These are phyloP conservation scores for Zosterops hypoxanthus DNA, from an alignment of 2,113 vertebrate species.

Conservation along the genomic window DNA sequence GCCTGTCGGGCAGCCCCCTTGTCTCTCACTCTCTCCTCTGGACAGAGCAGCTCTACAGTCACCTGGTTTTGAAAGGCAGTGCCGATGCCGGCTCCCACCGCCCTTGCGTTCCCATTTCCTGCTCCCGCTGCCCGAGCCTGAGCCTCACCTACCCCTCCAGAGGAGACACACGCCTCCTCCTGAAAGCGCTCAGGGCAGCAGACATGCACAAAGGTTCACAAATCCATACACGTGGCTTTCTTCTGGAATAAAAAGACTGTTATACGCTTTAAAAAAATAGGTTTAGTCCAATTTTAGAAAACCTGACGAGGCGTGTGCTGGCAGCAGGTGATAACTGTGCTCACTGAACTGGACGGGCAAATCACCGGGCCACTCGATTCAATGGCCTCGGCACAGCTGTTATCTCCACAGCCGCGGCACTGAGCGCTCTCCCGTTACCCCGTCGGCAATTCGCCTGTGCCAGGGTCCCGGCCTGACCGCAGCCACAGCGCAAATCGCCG, in stretches of 20 bases:
- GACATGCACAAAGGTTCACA: no score
- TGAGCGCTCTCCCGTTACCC: background rate
- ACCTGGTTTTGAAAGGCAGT: fast-evolving
- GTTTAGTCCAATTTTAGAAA: background rate
- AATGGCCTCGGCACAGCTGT: background rate
- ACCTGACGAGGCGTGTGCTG: background rate
- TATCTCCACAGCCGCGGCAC: fast-evolving
- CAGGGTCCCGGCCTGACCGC: background rate
- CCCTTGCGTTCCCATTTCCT: no score
- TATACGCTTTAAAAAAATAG: background rate
- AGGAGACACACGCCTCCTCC: background rate
- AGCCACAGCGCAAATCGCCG: background rate
- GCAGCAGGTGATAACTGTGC: background rate
- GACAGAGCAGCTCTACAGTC: no score
- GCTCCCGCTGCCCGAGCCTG: background rate
- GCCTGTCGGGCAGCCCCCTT: background rate
- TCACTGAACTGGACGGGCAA: background rate
- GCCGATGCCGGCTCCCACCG: background rate
- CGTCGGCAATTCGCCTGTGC: fast-evolving
- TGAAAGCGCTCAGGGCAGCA: background rate
- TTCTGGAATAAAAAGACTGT: background rate
- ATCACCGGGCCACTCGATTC: background rate
- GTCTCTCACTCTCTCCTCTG: background rate
- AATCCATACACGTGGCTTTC: background rate
- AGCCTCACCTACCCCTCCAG: background rate